Conservation (phyloP, 2,113 vertebrate genomes). For the Psettodes erumei region DNA sequence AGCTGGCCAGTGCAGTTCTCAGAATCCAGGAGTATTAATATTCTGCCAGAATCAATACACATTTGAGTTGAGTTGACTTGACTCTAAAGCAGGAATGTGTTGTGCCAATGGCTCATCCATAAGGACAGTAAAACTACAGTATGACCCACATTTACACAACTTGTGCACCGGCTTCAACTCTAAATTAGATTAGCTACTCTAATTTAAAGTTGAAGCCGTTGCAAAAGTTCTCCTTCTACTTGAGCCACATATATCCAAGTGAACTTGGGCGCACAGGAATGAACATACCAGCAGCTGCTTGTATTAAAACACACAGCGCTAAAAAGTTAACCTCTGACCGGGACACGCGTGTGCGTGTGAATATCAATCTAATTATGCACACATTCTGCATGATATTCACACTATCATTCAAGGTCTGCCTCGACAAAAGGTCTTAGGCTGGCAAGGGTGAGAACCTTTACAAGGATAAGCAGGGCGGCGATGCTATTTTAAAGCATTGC, state of each 20-base stretch:
- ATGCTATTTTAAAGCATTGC: conserved; percentile 66
- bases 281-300: conserved; percentile 13
- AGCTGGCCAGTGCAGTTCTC: not conserved
- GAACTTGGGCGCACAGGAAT: not conserved
- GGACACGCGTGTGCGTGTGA: conserved; percentile 36
- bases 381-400: conserved; percentile 15
- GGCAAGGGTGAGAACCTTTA: conserved; percentile 66
- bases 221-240: not conserved
- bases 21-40: not conserved
- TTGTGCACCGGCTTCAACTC: no score
- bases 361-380: conserved; percentile 65
- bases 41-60: not conserved
- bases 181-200: no score
- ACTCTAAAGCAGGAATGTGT: not conserved
- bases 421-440: conserved; percentile 45
- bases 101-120: not conserved
- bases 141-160: no score
- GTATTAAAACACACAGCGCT: conserved; percentile 12
- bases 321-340: no score
- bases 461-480: conserved; percentile 34
- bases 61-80: no score
- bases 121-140: not conserved
- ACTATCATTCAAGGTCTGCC: conserved; percentile 62
- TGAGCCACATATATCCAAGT: conserved; percentile 17
- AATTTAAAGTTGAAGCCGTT: not conserved